phyloP scores from a whole-genome alignment of 2,113 vertebrate genomes.

The Nymphicus hollandicus region DNA sequence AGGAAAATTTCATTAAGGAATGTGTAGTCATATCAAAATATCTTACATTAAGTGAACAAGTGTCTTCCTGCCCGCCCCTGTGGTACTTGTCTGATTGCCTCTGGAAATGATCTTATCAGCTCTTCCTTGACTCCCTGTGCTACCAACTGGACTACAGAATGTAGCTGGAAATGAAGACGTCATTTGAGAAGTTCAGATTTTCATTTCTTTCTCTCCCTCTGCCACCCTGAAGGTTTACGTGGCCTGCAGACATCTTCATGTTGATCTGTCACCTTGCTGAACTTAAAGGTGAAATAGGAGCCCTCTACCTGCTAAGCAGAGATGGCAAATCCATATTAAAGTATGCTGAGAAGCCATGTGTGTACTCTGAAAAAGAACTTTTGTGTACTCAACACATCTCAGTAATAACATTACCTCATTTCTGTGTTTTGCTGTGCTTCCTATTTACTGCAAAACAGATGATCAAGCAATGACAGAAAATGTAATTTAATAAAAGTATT shows the following conservation, averaged over 20 bases:
- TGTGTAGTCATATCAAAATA: rapidly evolving
- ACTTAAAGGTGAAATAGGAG: not conserved
- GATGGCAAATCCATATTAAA: not conserved
- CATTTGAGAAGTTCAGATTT: not conserved
- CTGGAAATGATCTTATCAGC: not conserved
- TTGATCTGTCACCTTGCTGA: not conserved
- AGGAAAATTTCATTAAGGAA: not conserved
- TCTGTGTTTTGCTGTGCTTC: not conserved
- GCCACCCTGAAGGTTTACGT: not conserved
- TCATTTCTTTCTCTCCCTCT: not conserved
- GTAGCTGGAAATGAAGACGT: not conserved
- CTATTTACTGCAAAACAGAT: not conserved
- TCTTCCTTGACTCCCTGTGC: not conserved
- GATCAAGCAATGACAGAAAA: not conserved
- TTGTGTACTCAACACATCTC: not conserved
- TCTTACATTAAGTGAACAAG: not conserved
- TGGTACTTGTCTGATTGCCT: not conserved
- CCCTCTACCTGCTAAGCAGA: not conserved
- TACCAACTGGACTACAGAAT: not conserved
- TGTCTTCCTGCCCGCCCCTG: not conserved
- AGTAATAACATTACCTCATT: not conserved
- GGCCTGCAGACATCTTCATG: not conserved
- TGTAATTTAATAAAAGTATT: not conserved
- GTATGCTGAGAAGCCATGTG: not conserved
- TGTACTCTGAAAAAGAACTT: not conserved